Evolutionary conservation across 2,888 invertebrate genomes (phyloP).

Genomic region (Cybosia mesomella): DNA sequence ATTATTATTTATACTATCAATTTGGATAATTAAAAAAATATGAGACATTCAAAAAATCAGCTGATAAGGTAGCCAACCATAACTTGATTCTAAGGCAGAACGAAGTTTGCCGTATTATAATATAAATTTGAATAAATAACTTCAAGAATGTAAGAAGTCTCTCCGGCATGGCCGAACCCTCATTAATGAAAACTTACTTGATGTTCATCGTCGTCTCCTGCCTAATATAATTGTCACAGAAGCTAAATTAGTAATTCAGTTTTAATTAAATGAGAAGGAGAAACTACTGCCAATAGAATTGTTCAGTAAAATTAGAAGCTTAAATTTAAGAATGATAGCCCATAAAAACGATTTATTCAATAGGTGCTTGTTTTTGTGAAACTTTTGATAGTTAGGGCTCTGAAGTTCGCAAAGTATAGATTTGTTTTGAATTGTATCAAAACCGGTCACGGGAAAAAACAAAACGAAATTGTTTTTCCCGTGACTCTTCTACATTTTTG

Average conservation of each 20-base stretch:
- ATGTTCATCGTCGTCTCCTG: constrained; percentile 49
- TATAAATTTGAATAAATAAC: constrained; percentile 10
- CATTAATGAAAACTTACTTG: constrained; percentile 57
- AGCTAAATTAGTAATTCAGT: constrained; percentile 56
- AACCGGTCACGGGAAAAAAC: constrained; percentile 22
- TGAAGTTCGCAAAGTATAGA: constrained; percentile 20
- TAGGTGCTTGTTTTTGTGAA: constrained; percentile 29
- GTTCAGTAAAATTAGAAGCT: constrained; percentile 33
- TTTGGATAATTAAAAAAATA: no score
- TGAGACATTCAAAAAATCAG: no score
- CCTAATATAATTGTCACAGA: constrained; percentile 52
- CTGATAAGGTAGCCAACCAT: no score
- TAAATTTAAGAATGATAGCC: constrained; percentile 21
- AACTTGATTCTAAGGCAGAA: no score
- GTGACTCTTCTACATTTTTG: constrained; percentile 23
- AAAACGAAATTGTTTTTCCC: constrained; percentile 19
- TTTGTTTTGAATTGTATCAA: constrained; percentile 31
- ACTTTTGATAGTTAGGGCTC: constrained; percentile 24
- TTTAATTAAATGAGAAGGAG: constrained; percentile 57
- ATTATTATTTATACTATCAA: no score
- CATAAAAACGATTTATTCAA: constrained; percentile 24
- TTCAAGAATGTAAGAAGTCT: constrained; percentile 35
- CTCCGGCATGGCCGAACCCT: constrained; percentile 50
- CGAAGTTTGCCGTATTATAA: no score
- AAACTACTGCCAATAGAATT: constrained; percentile 32